A percentile compares a stretch with the other conserved stretches of the same genome.
Evolutionary conservation across 2,888 invertebrate species (phyloP).

Genomic region (Bellardia pandia): DNA sequence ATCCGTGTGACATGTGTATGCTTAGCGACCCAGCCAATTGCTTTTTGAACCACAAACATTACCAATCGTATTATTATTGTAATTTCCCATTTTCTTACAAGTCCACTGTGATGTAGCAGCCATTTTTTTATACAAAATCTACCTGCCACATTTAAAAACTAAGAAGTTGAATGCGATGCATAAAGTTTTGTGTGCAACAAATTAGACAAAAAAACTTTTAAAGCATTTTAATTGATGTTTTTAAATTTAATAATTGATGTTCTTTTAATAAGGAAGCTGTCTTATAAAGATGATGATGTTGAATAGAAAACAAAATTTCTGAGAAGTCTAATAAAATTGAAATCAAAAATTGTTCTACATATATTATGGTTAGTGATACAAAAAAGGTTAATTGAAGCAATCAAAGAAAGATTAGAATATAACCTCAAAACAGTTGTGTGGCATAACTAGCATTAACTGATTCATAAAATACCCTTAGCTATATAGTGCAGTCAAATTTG

Average conservation of each 20-base stretch:
- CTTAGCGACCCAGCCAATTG: no score
- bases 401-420: no score
- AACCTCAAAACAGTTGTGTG: no score
- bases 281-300: neutral
- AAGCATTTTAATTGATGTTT: constrained; percentile 61
- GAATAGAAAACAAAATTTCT: neutral
- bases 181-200: neutral
- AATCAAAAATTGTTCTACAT: neutral
- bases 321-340: neutral
- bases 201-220: neutral
- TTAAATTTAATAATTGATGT: constrained; percentile 54
- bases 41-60: no score
- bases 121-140: neutral
- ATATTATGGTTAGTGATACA: neutral
- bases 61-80: no score
- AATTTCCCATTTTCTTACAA: neutral
- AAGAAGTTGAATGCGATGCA: neutral
- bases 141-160: constrained; percentile 23
- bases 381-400: neutral
- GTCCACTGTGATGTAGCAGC: constrained; percentile 13
- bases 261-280: constrained; percentile 39
- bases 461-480: no score
- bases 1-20: no score
- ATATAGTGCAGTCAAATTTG: neutral
- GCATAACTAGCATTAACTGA: no score